These are phyloP conservation scores for Holothuria glaberrima DNA, from an alignment of 35 echinoderm and acorn worm species.

Conservation along the genomic window DNA sequence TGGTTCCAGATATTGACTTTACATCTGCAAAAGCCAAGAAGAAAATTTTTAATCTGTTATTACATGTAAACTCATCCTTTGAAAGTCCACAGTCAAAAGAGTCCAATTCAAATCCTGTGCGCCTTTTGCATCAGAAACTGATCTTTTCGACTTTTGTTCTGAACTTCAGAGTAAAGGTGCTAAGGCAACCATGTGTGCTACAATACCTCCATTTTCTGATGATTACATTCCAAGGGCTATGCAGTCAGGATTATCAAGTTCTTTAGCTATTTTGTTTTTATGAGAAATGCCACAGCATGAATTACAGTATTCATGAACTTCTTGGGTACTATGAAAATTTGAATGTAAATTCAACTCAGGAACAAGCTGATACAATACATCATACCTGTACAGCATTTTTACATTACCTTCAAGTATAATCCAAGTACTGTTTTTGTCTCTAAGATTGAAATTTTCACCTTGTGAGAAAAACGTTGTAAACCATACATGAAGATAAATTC, in stretches of 20 bases:
- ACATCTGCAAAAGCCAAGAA: constrained; percentile 60
- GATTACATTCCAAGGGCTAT: constrained; percentile 10
- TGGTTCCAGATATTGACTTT: constrained; percentile 54
- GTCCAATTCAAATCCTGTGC: background rate
- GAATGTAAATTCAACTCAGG: too few species aligned
- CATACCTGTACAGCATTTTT: too few species aligned
- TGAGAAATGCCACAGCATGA: constrained; percentile 3
- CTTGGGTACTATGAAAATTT: constrained; percentile 15
- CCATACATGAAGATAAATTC: too few species aligned
- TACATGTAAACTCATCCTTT: background rate
- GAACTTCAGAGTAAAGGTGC: background rate
- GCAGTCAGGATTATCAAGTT: constrained; percentile 15
- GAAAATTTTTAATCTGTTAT: constrained; percentile 12
- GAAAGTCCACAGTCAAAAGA: background rate
- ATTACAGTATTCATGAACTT: constrained; percentile 7
- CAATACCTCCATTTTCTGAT: constrained; percentile 3
- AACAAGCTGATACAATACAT: background rate
- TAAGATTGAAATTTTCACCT: too few species aligned
- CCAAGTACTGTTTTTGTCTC: too few species aligned
- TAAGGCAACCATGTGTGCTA: constrained; percentile 13
- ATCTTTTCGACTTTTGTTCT: constrained; percentile 10
- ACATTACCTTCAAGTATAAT: too few species aligned
- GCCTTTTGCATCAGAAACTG: constrained; percentile 11
- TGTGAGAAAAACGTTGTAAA: too few species aligned
- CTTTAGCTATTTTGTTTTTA: background rate